Evolutionary conservation across 2,113 vertebrate genomes (phyloP), one percentile per base, ranked within the genome.

Genomic region (Calyptomena viridis): DNA sequence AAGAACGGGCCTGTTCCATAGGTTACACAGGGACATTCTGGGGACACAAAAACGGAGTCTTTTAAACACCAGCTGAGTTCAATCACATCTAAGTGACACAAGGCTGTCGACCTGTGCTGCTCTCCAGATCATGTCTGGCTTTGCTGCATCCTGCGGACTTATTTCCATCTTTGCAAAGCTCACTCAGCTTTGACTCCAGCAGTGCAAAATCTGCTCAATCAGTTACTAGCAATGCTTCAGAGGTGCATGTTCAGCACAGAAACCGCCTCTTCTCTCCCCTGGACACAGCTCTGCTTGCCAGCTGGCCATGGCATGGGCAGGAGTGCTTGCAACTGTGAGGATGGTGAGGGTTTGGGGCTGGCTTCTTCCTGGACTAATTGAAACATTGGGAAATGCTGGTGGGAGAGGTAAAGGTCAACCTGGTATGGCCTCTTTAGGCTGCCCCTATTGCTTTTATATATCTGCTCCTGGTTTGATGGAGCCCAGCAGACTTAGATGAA

Each of bases 121-220:
- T 92, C 35, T 46, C 37, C 28, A 15, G 2, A 52, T 66, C 4
- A 0, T 3, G 27, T 13, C 74, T 64, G 67, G 49, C 63, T 87
- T 31, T 68, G 62, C 37, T 11, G 83, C 39, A 39, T 27, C 2
- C 0, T 0, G 1, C 49, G 37, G 66, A 9, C 47, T 58, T 20
- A 1, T 6, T 56, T 64, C 62, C 77, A 27, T 55, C 78, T 87
- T 84, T 59, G 31, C 74, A 81, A 42, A 82, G 59, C 76, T 63
- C 63, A 0, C 47, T 33, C 47, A n/a, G 56, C 39, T 71, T 72
- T 37, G 27, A 11, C 21, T 21, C 44, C 69, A 68, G 60, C 3
- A 1, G 12, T 5, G 60, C n/a, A 87, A 21, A 64, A 52, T 50
- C 66, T 85, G 46, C 66, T 73, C 37, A 23, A 13, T 7, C 59